phyloP scores from a whole-genome alignment of 2,888 invertebrate genomes.

The Agrilus cyanescens region DNA sequence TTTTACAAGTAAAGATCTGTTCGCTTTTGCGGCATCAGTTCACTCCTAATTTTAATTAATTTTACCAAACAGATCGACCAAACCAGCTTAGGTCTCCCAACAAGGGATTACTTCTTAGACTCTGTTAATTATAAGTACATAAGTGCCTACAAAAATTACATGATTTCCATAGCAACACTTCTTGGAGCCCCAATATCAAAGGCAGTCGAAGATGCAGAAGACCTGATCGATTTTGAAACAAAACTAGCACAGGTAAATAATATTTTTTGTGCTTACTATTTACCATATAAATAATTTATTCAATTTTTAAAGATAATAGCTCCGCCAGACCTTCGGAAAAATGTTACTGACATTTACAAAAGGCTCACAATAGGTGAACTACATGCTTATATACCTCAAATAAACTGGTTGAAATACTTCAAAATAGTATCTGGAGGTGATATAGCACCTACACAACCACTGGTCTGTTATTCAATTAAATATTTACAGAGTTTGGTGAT shows the following conservation, averaged over 20 bases:
- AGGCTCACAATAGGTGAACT: conserved; percentile 64
- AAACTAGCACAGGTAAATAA: conserved; percentile 46
- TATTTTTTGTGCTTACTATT: neutral
- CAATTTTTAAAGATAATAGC: conserved; percentile 57
- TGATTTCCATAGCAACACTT: conserved; percentile 58
- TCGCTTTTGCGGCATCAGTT: conserved; percentile 1
- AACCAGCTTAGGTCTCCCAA: conserved; percentile 66
- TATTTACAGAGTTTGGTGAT: conserved; percentile 56
- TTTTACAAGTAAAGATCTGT: conserved; percentile 51
- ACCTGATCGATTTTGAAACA: conserved; percentile 71
- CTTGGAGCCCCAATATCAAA: conserved; percentile 56
- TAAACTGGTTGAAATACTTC: conserved; percentile 62
- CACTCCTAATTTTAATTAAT: neutral
- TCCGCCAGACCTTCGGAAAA: conserved; percentile 66
- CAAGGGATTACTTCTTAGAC: conserved; percentile 62
- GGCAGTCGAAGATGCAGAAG: conserved; percentile 53
- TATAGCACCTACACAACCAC: conserved; percentile 48
- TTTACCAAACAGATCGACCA: conserved; percentile 63
- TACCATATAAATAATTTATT: conserved; percentile 1
- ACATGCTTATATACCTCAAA: conserved; percentile 51
- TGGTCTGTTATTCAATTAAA: conserved; percentile 62
- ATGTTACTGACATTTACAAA: conserved; percentile 73
- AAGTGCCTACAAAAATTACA: conserved; percentile 68
- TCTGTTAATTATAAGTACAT: conserved; percentile 54
- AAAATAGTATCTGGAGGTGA: conserved; percentile 53